These are phyloP conservation scores for Sinocyclocheilus maitianheensis DNA, from an alignment of 2,113 vertebrate genomes.

Conservation along the genomic window DNA sequence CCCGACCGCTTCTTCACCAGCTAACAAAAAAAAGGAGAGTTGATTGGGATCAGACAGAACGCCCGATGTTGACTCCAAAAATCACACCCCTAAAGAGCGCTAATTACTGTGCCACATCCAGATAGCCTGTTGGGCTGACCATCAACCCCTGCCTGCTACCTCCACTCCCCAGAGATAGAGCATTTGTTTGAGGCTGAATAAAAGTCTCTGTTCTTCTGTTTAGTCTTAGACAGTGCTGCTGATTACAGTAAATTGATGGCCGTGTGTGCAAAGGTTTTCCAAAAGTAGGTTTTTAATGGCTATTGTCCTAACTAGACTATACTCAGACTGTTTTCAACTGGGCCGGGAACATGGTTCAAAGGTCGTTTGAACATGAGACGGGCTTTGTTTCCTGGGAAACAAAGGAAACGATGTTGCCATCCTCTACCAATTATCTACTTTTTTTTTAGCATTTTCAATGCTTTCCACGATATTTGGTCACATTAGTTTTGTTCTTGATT, in stretches of 20 bases:
- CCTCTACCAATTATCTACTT: background rate
- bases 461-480: background rate
- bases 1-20: constrained; percentile 56
- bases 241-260: constrained; percentile 68
- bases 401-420: background rate
- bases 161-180: constrained; percentile 41
- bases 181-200: constrained; percentile 39
- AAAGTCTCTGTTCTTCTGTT: constrained; percentile 33
- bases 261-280: constrained; percentile 56
- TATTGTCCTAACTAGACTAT: constrained; percentile 63
- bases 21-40: constrained; percentile 52
- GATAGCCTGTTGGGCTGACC: constrained; percentile 28
- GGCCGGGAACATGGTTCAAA: constrained; percentile 51
- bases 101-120: constrained; percentile 55
- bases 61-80: constrained; percentile 44
- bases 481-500: background rate
- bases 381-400: constrained; percentile 24
- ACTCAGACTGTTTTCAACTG: constrained; percentile 54
- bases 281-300: constrained; percentile 52
- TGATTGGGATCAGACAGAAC: constrained; percentile 58
- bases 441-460: too few species aligned
- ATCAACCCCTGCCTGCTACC: constrained; percentile 28
- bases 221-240: constrained; percentile 58
- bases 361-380: constrained; percentile 14
- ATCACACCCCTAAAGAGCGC: constrained; percentile 52